Base-by-base conservation (phyloP, 2,888 invertebrate species). In the Acanthosepion esculentum region DNA sequence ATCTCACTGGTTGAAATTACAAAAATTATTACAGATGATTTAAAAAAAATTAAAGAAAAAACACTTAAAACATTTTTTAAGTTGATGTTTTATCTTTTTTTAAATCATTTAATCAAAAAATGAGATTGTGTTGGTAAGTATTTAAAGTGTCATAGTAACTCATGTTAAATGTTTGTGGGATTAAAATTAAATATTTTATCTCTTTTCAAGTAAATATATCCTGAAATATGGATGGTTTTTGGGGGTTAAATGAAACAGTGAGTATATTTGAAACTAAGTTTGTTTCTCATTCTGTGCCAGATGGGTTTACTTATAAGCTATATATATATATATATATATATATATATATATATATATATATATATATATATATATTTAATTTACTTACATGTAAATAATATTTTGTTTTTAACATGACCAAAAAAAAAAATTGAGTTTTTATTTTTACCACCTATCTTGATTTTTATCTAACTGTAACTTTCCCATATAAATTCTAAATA, bases 141-240 rank as follows among this genome's bases (percentile, higher is more conserved):
- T 78, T n/a, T 78, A n/a, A n/a, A 78, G 33, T n/a, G 29, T 78
- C 78, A 1, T 6, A 78, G 15, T n/a, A 29, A 78, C 29, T 78
- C 8, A 29, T 78, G n/a, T 15, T 33, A 26, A 29, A 29, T 78
- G n/a, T 15, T 33, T 59, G 23, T 59, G 20, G 23, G 59, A 23
- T 23, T 6, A 59, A 78, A 78, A 78, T n/a, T 78, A 5, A n/a
- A 78, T 78, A 78, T 78, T 78, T 78, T 41, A 29, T 78, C n/a
- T 78, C n/a, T n/a, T 78, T n/a, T 78, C n/a, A 78, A 78, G 78
- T 78, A 78, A n/a, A 78, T 78, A 78, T 78, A 15, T 78, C 78
- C n/a, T 33, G 78, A n/a, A 78, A 78, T 78, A n/a, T 33, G n/a
- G 78, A 78, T 78, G 55, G 20, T 55, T 55, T 55, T 20, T 55